phyloP scores from a whole-genome alignment of 2,797 vertebrate genomes.

The Pangasius larnaudii region DNA sequence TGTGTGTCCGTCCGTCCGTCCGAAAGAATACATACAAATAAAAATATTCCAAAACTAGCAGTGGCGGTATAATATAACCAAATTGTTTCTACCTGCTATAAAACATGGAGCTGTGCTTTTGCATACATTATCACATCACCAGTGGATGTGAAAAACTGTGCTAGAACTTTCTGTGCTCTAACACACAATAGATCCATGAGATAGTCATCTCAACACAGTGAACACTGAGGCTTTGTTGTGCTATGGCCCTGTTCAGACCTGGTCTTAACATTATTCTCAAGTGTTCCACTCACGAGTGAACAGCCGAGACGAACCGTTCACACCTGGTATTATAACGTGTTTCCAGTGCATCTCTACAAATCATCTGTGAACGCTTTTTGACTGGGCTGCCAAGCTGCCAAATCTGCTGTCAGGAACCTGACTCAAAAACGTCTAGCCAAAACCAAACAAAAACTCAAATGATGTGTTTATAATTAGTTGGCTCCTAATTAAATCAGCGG shows the following conservation, averaged over 20 bases:
- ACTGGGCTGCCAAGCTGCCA: no score
- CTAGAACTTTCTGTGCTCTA: conserved; percentile 33
- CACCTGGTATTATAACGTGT: not conserved
- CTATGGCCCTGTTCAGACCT: not conserved
- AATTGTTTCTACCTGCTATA: conserved; percentile 8
- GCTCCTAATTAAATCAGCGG: not conserved
- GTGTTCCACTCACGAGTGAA: not conserved
- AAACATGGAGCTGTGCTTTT: conserved; percentile 11
- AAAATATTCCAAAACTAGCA: not conserved
- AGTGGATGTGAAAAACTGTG: conserved; percentile 5
- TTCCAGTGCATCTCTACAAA: not conserved
- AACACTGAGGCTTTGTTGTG: conserved; percentile 49
- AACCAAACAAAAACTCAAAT: not conserved
- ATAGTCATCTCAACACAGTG: conserved; percentile 21
- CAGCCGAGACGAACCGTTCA: not conserved
- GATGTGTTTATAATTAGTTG: not conserved
- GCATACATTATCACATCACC: conserved; percentile 17
- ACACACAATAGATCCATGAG: conserved; percentile 42
- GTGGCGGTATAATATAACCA: not conserved
- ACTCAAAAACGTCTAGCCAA: not conserved
- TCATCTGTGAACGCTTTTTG: not conserved
- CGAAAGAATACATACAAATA: not conserved
- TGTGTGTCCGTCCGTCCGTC: no score
- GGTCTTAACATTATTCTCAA: not conserved
- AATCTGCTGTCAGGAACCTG: not conserved